These are phyloP conservation scores for Sebastes fasciatus DNA, from an alignment of 2,113 vertebrate genomes.

Conservation along the genomic window DNA sequence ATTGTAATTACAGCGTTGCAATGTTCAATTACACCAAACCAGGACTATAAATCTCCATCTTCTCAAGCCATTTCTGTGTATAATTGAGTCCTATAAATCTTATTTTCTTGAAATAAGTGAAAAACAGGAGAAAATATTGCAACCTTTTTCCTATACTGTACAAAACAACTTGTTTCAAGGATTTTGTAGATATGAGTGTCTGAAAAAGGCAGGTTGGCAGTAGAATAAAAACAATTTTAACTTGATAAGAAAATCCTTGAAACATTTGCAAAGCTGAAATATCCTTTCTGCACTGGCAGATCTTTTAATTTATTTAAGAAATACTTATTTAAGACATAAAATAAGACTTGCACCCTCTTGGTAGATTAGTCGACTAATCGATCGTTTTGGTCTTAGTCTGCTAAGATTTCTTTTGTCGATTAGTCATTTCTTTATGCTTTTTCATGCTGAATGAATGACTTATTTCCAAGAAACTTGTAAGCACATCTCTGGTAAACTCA, in stretches of 20 bases:
- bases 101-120: not conserved
- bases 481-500: too few species aligned
- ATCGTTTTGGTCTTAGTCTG: too few species aligned
- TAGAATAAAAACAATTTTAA: not conserved
- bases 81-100: not conserved
- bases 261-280: not conserved
- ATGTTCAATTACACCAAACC: not conserved
- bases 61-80: not conserved
- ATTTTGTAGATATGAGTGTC: not conserved
- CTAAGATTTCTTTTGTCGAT: too few species aligned
- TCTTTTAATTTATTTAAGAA: not conserved
- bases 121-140: not conserved
- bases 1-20: not conserved
- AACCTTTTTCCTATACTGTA: not conserved
- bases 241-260: not conserved
- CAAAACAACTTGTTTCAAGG: too few species aligned
- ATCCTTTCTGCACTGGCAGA: not conserved
- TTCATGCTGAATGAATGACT: too few species aligned
- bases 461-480: too few species aligned
- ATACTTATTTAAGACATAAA: too few species aligned
- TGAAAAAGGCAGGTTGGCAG: not conserved
- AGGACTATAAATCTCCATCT: not conserved
- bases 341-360: too few species aligned
- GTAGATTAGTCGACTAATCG: too few species aligned
- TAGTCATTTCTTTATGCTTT: too few species aligned